Evolutionary conservation across 1,140 invertebrate genomes (phyloP), one percentile per base, ranked within the genome.

Genomic region (Tetraneura akinire): DNA sequence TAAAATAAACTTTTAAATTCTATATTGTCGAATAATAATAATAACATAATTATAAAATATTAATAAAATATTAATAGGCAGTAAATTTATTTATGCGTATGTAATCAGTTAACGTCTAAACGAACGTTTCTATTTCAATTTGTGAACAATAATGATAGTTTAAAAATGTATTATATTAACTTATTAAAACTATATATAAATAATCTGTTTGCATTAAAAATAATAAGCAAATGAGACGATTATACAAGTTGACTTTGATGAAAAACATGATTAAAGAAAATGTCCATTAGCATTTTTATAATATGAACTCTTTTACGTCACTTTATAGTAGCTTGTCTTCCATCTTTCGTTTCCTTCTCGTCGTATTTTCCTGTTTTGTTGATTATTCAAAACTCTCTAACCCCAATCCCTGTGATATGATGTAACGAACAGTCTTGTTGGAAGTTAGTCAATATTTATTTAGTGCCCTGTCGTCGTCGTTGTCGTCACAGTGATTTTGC

Each of bases 191-290:
- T 37, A 8, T 37, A 4, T 37, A 4, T 37, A 4, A 4, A 37
- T 37, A 37, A 37, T 37, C 8, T 37, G 32, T 37, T 37, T 37
- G 13, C 37, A 47, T 37, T 3, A 14, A 68, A 47, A 26, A 68
- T 68, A 47, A 68, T 47, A 26, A 47, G 0, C 9, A 23, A 45
- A 68, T 14, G 13, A 26, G 6, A 47, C 26, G 45, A 23, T 23
- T 47, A 47, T 47, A 68, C 21, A 23, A 68, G 21, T 26, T 8
- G 13, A 14, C 21, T 26, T 68, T 47, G 21, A 68, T 47, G 8
- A 68, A 68, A 64, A 68, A 68, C 42, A 16, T 1, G 14, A 47
- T 68, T 45, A 26, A 68, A 16, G 37, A 45, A 68, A 47, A 68
- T 68, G 9, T 45, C 42, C 37, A 68, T 26, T 47, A 18, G 3